Conservation (phyloP, 2,797 vertebrate species). For the Clarias laeviceps region DNA sequence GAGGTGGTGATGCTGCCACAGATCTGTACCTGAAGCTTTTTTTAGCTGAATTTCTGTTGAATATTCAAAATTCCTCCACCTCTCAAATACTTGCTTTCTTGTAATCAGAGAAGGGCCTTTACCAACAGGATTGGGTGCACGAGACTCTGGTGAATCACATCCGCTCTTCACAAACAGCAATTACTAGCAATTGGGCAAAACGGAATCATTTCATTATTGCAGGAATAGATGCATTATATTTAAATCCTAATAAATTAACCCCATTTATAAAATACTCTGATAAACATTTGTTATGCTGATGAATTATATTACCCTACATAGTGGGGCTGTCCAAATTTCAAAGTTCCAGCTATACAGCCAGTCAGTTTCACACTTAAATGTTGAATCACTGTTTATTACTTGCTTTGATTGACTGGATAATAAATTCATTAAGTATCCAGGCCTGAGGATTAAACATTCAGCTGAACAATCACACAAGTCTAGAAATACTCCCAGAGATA, state of each 20-base stretch:
- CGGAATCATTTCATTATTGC: background rate
- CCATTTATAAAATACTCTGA: background rate
- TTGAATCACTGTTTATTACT: too few species aligned
- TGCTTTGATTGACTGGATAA: background rate
- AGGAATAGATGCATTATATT: background rate
- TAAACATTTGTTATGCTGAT: background rate
- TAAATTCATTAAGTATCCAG: background rate
- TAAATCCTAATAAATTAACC: background rate
- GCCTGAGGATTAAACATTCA: background rate
- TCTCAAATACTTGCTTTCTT: background rate
- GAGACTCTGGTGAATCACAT: constrained; percentile 10
- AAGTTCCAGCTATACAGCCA: background rate
- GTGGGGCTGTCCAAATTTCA: background rate
- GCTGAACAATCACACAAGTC: background rate
- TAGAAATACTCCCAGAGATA: background rate
- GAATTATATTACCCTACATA: background rate
- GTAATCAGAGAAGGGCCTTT: background rate
- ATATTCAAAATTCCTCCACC: too few species aligned
- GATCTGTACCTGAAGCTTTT: too few species aligned
- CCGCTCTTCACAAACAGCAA: background rate
- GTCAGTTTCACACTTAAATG: background rate
- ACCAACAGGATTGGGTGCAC: background rate
- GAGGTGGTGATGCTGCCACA: too few species aligned
- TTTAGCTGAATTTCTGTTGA: too few species aligned
- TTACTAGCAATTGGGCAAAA: background rate